These are phyloP conservation scores for Coelinius sp. DNA, from an alignment of 2,888 invertebrate genomes.

Conservation along the genomic window DNA sequence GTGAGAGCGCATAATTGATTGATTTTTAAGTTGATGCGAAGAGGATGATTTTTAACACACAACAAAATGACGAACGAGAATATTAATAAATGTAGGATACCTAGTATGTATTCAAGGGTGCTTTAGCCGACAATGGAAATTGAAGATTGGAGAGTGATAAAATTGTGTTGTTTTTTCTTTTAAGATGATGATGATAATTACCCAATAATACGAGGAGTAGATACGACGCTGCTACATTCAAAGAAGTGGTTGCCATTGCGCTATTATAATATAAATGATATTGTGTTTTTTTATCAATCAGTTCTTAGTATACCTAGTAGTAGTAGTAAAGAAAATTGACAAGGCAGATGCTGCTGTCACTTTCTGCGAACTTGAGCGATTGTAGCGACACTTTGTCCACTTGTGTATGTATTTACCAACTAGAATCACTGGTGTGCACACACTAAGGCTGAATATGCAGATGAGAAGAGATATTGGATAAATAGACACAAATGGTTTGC, in stretches of 20 bases:
- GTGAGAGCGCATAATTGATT: neutral
- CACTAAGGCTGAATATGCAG: neutral
- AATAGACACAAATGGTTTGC: too few species aligned
- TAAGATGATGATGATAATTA: slow-evolving; percentile 49
- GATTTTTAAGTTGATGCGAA: neutral
- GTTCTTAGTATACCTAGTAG: too few species aligned
- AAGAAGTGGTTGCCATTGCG: slow-evolving; percentile 65
- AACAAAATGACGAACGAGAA: neutral
- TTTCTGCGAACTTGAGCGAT: neutral
- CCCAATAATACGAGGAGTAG: slow-evolving; percentile 66
- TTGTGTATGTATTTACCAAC: neutral
- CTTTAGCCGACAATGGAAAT: neutral
- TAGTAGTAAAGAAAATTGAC: neutral
- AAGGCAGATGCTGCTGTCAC: neutral
- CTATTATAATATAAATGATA: slow-evolving; percentile 62
- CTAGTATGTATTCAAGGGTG: neutral
- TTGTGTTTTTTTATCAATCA: slow-evolving; percentile 57
- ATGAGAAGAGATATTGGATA: too few species aligned
- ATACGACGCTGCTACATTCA: slow-evolving; percentile 61
- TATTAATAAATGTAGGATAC: slow-evolving; percentile 27
- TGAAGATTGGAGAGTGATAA: neutral
- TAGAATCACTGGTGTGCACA: neutral
- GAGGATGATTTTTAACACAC: neutral
- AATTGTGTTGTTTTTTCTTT: neutral
- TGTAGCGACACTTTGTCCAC: neutral